Conservation (phyloP, 1,140 invertebrate species). For the Sarcophaga bullata region DNA sequence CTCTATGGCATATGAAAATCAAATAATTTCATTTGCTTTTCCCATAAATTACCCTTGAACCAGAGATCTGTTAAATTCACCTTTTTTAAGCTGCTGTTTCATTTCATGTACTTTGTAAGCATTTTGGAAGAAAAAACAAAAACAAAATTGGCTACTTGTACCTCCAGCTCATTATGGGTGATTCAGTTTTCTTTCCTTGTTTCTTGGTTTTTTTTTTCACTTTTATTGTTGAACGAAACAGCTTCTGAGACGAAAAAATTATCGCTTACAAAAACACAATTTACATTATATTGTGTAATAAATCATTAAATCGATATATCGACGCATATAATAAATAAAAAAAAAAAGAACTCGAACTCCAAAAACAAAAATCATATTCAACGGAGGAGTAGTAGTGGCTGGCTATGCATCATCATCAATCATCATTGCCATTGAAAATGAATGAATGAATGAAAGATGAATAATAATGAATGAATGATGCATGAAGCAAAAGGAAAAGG, state of each 20-base stretch:
- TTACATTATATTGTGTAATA: not conserved
- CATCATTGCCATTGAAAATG: not conserved
- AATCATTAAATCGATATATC: slow-evolving; percentile 20
- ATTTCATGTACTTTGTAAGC: not conserved
- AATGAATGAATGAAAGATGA: not conserved
- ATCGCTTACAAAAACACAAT: not conserved
- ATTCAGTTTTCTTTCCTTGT: not conserved
- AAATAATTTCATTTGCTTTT: no score
- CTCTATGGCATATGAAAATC: no score
- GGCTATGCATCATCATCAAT: no score
- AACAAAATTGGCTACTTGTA: not conserved
- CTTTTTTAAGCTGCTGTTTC: no score
- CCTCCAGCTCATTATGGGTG: slow-evolving; percentile 5
- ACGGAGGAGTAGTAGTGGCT: no score
- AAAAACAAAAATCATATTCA: not conserved
- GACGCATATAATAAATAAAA: not conserved
- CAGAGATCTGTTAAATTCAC: no score
- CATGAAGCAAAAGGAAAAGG: no score
- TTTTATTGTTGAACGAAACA: not conserved
- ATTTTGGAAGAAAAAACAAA: not conserved
- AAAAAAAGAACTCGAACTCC: not conserved
- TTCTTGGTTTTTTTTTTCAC: no score
- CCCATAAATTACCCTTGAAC: no score
- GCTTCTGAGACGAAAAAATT: not conserved
- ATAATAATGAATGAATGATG: not conserved